phyloP scores from a whole-genome alignment of 2,888 invertebrate species.

The Neoaliturus tenellus region DNA sequence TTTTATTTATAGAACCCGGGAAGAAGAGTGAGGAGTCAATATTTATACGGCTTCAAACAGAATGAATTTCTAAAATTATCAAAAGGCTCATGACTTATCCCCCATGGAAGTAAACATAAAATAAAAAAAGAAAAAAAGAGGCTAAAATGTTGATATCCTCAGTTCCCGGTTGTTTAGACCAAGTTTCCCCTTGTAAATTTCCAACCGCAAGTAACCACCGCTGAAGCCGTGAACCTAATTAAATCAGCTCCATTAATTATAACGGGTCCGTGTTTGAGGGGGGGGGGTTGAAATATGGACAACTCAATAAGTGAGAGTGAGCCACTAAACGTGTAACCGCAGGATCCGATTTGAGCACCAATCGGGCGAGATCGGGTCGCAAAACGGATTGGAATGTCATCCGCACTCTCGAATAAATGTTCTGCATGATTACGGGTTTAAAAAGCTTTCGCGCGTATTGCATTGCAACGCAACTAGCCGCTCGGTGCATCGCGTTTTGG shows the following conservation, averaged over 20 bases:
- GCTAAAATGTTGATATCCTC: too few relatives aligned
- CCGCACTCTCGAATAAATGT: conserved; percentile 12
- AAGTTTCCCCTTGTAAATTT: too few relatives aligned
- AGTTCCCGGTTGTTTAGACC: too few relatives aligned
- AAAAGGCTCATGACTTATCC: too few relatives aligned
- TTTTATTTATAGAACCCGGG: too few relatives aligned
- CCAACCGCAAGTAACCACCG: background rate
- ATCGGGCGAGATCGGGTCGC: conserved; percentile 22
- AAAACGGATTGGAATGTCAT: conserved; percentile 27
- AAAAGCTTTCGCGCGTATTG: background rate
- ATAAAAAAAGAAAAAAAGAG: too few relatives aligned
- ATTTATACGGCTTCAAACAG: too few relatives aligned
- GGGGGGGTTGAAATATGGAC: conserved; percentile 7
- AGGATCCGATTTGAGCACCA: conserved; percentile 21
- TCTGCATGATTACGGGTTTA: conserved; percentile 21
- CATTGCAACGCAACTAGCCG: conserved; percentile 6
- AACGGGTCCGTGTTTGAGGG: background rate
- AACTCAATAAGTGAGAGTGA: conserved; percentile 28
- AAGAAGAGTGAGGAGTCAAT: too few relatives aligned
- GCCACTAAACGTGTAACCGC: background rate
- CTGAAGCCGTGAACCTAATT: background rate
- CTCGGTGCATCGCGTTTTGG: background rate
- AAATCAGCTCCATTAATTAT: conserved; percentile 18
- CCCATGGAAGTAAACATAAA: too few relatives aligned
- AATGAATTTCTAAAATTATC: too few relatives aligned